Base-by-base conservation (phyloP, 2,888 invertebrate genomes). In the Hemithea aestivaria region DNA sequence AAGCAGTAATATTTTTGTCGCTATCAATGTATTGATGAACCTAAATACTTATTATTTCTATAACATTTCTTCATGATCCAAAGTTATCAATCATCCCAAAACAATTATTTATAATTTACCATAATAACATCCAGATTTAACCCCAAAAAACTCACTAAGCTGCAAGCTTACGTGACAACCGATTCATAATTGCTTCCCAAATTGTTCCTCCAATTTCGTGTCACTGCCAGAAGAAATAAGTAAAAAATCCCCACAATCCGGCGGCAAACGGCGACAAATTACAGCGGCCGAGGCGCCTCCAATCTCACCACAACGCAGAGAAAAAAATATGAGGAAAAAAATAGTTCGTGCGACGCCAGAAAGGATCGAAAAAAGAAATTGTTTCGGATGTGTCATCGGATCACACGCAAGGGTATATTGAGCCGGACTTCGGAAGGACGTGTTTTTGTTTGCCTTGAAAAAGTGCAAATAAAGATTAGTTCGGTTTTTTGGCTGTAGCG, bases 371-470 rank as follows among this genome's bases (percentile, higher is more conserved):
- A 66, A 69, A 62, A 58, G 35, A 58, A 71, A 73, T 67, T 65
- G 65, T 66, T 72, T 53, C 56, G 64, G 59, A 68, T 74, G 73
- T 78, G 79, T 81, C 75, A 79, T 74, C 79, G 57, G 46, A 49
- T 60, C 72, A 51, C 73, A 76, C 69, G 73, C 72, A 58, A 71
- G 49, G 52, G 51, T 51, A 64, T 72, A 68, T 63, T 31, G 33
- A 4, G n/a, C 37, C 30, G 12, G 4, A 58, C 45, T 40, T 35
- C 47, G 51, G 56, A 64, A 51, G 62, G 66, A 62, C 59, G 16
- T n/a, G n/a, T 4, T 4, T 4, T 16, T 16, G 16, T 16, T 16
- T 16, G 16, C 5, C 2, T 16, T 4, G 5, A 16, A 5, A 16
- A 16, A 4, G 2, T 16, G 5, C 16, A 16, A 16, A 16, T 16